Percentiles rank a stretch among this genome's conserved stretches.
Evolutionary conservation across 1,140 invertebrate species (phyloP).

Genomic region (Lepidurus apus): DNA sequence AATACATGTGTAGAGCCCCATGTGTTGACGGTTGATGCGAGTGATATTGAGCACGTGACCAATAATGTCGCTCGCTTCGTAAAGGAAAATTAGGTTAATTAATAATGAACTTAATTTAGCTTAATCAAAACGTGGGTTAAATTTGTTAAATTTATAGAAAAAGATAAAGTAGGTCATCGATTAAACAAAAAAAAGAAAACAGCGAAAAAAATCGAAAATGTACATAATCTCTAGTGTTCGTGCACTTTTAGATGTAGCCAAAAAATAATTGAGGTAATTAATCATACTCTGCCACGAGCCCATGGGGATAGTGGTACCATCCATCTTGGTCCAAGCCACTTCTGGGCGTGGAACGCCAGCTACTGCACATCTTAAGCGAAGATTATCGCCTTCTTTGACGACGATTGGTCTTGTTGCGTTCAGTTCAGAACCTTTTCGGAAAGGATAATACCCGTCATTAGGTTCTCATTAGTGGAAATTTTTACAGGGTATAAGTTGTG

Average conservation of each 20-base stretch:
- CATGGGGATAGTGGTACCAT: constrained; percentile 57
- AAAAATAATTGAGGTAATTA: not conserved
- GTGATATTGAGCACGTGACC: constrained; percentile 71
- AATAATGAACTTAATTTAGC: not conserved
- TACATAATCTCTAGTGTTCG: no score
- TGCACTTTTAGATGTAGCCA: not conserved
- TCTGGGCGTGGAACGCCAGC: constrained; percentile 65
- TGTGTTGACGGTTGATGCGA: constrained; percentile 73
- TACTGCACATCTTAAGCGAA: constrained; percentile 68
- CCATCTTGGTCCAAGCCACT: constrained; percentile 68
- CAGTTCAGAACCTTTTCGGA: not conserved
- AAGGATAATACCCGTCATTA: not conserved
- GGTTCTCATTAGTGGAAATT: not conserved
- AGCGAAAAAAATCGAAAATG: no score
- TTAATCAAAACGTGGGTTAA: not conserved
- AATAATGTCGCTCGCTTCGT: constrained; percentile 53
- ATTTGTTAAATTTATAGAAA: not conserved
- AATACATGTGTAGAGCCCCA: constrained; percentile 76
- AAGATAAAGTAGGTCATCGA: not conserved
- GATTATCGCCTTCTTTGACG: constrained; percentile 65
- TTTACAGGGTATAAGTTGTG: not conserved
- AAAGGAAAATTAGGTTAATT: not conserved
- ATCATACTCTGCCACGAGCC: constrained; percentile 56
- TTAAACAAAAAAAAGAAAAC: not conserved
- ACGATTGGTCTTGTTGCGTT: constrained; percentile 47